These are phyloP conservation scores for Xenopus petersii DNA, from an alignment of 2,797 vertebrate genomes.

Conservation along the genomic window DNA sequence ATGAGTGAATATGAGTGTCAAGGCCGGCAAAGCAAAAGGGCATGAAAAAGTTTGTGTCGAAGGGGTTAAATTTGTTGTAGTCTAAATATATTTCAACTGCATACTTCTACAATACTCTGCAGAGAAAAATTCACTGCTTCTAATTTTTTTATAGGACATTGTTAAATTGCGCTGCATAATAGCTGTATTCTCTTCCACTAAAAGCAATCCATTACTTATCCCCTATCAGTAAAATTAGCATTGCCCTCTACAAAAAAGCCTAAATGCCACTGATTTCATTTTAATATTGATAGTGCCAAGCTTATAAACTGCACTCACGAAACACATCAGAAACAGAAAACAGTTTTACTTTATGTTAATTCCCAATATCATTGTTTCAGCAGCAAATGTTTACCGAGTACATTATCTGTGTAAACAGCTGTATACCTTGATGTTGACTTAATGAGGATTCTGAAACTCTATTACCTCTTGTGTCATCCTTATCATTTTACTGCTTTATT, in stretches of 20 bases:
- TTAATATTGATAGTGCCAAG: background rate
- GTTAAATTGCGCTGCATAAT: too few relatives aligned
- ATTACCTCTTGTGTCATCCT: slow-evolving; percentile 35
- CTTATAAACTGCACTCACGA: slow-evolving; percentile 14
- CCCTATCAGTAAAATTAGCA: slow-evolving; percentile 1
- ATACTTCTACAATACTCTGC: too few relatives aligned
- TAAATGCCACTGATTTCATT: background rate
- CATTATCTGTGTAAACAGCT: slow-evolving; percentile 49
- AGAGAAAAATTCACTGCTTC: too few relatives aligned
- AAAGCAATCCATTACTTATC: background rate
- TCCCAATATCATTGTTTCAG: slow-evolving; percentile 39
- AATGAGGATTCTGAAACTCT: slow-evolving; percentile 38
- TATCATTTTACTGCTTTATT: slow-evolving; percentile 40
- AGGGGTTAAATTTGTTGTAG: too few relatives aligned
- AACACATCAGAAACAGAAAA: slow-evolving; percentile 8
- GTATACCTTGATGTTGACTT: slow-evolving; percentile 38
- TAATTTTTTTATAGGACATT: too few relatives aligned
- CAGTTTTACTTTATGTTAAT: slow-evolving; percentile 29
- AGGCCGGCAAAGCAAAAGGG: too few relatives aligned
- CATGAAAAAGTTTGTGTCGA: too few relatives aligned
- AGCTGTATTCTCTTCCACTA: too few relatives aligned
- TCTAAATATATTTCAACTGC: too few relatives aligned
- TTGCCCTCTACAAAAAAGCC: background rate
- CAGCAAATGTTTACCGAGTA: slow-evolving; percentile 39
- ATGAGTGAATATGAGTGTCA: too few relatives aligned